Conservation (phyloP, 2,797 vertebrate genomes). For the Aldrovandia affinis region DNA sequence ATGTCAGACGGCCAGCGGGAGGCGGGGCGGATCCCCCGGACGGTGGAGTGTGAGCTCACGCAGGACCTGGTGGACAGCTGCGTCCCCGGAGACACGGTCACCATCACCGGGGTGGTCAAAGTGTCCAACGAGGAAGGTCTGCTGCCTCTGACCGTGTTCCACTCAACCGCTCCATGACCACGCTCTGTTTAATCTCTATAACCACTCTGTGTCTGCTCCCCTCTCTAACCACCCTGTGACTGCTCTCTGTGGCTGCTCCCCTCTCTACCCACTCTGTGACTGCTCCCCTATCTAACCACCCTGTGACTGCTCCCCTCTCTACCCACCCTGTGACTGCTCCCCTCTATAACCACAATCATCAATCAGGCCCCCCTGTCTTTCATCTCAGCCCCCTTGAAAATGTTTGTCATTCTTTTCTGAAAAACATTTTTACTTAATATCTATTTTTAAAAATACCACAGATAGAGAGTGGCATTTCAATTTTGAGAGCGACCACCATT, state of each 20-base stretch:
- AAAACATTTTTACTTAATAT: no score
- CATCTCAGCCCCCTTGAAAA: no score
- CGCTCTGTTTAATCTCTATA: not conserved
- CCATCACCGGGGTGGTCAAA: slow-evolving; percentile 87
- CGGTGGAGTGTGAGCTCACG: slow-evolving; percentile 91
- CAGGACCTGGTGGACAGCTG: slow-evolving; percentile 95
- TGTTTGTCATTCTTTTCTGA: no score
- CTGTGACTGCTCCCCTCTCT: not conserved
- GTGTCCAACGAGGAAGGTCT: slow-evolving; percentile 89
- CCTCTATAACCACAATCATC: not conserved
- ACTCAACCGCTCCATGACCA: not conserved
- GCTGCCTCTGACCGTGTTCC: not conserved
- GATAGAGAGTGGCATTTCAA: no score
- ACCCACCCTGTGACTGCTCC: not conserved
- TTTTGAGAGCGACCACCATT: no score
- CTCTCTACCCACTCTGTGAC: not conserved
- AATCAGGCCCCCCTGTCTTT: no score
- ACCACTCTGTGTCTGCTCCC: not conserved
- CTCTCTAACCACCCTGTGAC: not conserved
- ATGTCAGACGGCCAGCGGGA: slow-evolving; percentile 90
- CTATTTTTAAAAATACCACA: no score
- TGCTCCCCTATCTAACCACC: not conserved
- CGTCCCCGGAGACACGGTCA: slow-evolving; percentile 92
- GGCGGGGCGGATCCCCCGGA: slow-evolving; percentile 92
- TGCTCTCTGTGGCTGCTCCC: not conserved